Evolutionary conservation across 2,113 vertebrate species (phyloP).

Genomic region (Ranitomeya imitator): DNA sequence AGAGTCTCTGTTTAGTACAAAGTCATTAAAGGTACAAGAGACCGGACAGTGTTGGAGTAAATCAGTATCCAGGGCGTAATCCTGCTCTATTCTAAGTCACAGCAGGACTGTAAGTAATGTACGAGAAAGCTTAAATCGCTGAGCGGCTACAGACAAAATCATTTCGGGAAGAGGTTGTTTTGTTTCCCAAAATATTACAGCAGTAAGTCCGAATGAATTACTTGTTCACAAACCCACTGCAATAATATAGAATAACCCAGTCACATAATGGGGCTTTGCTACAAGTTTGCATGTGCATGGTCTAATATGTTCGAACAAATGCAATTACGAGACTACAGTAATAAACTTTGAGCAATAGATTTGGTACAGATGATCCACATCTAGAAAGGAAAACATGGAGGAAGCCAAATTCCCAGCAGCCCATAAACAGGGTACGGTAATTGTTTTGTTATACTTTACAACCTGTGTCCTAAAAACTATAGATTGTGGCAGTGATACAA

Average conservation of each 20-base stretch:
- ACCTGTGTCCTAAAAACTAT: no score
- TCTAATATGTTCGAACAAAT: no score
- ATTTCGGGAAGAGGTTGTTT: neutral
- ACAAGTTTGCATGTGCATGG: no score
- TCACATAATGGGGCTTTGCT: neutral
- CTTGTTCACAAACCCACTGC: neutral
- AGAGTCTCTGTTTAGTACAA: slow-evolving; percentile 25
- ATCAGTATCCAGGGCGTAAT: slow-evolving; percentile 15
- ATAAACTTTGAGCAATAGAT: no score
- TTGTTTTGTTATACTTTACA: no score
- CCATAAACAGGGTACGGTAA: no score
- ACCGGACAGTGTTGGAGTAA: slow-evolving; percentile 19
- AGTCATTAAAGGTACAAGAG: slow-evolving; percentile 9
- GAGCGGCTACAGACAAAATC: neutral
- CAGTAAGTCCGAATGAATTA: slow-evolving; percentile 4
- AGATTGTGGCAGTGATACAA: neutral
- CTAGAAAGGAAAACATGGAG: no score
- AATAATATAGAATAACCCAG: neutral
- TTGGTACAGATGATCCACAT: no score
- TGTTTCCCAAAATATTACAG: neutral
- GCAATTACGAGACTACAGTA: no score
- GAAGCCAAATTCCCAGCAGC: no score
- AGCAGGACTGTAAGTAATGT: neutral
- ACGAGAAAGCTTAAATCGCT: slow-evolving; percentile 4
- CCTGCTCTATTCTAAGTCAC: slow-evolving; percentile 6